Evolutionary conservation across 2,888 invertebrate genomes (phyloP), one percentile per base, ranked within the genome.

Genomic region (Nemotelus nigrinus): DNA sequence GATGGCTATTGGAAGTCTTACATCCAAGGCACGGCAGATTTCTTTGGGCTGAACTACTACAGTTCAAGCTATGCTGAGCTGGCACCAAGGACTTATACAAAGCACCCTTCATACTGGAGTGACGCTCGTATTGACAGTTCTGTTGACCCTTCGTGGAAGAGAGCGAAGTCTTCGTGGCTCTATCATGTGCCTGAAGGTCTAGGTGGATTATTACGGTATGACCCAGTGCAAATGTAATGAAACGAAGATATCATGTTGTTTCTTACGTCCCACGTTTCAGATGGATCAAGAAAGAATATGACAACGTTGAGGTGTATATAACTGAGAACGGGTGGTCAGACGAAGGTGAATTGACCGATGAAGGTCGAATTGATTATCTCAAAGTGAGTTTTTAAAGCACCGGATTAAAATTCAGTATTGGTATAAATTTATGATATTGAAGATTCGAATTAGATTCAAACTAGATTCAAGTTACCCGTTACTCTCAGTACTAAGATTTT

Each of bases 291-390:
- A 84, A 88, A 0, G 87, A 87, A 48, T 92, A 90, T 83, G 87
- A 89, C 50, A 87, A 91, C 80, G 88, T 89, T 0, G 86, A 86
- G 64, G 88, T 92, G 4, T 84, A 90, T 80, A 89, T 92, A 50
- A 89, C 89, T 0, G 92, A 92, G 82, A 91, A 91, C 81, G 91
- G 92, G 2, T 90, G 88, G 83, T 88, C 89, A 0, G 89, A 89
- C 44, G 83, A 82, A 5, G 85, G 85, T 4, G 80, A 82, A 7
- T 60, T 87, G 39, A 87, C 89, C 53, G 82, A 84, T 3, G 80
- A 82, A 4, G 87, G 86, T 2, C 84, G 90, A 25, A 81, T 84
- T 71, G 77, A 76, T 2, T 85, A 84, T 67, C 77, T 84, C 1
- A 82, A 82, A 80, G 84, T 83, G 80, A 47, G 64, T 41, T 7